Evolutionary conservation across 2,888 invertebrate genomes (phyloP), one percentile per base, ranked within the genome.

Genomic region (Agrochola litura): DNA sequence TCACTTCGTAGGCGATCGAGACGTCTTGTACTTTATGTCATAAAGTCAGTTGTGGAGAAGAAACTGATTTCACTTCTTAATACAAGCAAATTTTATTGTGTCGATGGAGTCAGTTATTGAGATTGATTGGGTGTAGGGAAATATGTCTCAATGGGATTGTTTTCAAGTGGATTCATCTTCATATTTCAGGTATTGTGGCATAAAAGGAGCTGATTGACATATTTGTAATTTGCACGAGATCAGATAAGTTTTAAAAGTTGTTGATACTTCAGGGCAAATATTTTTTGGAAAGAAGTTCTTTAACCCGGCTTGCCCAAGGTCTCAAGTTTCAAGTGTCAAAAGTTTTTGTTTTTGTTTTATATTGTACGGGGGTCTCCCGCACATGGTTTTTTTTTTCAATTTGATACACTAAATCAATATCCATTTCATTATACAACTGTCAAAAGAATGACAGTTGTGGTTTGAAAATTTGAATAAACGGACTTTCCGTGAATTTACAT

Each of bases 111-210:
- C 37, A n/a, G 67, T 58, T 60, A 63, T 70, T 63, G 43, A 43
- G 46, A 60, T 73, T 68, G 66, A 81, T 80, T 84, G 58, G 46
- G 22, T n/a, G 43, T 65, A 68, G n/a, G 60, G 61, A 84, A 80
- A 84, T 58, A 71, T 72, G 60, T 49, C 22, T 49, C 14, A 25
- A 60, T 6, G 25, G 14, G 5, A 66, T 78, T 37, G 43, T 16
- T 82, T 41, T 66, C 41, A 61, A 25, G 58, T 61, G 43, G n/a
- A 46, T n/a, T 22, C n/a, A 10, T 16, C 1, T 37, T 30, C 49
- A 25, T 74, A 46, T 74, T 75, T 49, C 30, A 14, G 46, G 14
- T 73, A 56, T 16, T 22, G 16, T 65, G 6, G 0, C 6, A 43
- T n/a, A 30, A n/a, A 46, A 56, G 14, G 10, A 10, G n/a, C 6